Percentiles rank a stretch among this genome's conserved stretches.
Conservation (phyloP, 1,140 invertebrate species). For the Bombyx mandarina region DNA sequence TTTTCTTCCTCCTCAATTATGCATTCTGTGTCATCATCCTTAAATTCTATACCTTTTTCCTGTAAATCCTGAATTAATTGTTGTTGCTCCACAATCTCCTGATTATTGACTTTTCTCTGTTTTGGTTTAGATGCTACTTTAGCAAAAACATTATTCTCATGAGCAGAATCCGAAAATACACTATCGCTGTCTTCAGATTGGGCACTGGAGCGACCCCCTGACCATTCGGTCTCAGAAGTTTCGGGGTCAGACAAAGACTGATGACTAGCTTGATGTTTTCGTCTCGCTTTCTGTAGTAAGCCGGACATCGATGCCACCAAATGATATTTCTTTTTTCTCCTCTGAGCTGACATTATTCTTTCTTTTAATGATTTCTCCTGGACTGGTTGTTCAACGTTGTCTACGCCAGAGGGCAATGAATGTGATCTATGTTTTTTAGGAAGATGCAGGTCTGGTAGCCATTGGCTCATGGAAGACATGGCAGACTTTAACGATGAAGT, state of each 20-base stretch:
- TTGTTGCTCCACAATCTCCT: conserved; percentile 66
- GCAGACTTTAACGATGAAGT: conserved; percentile 84
- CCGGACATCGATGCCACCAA: conserved; percentile 85
- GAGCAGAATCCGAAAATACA: conserved; percentile 76
- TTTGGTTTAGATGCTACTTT: conserved; percentile 74
- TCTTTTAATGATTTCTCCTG: conserved; percentile 64
- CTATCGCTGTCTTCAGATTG: conserved; percentile 81
- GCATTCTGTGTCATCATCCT: conserved; percentile 34
- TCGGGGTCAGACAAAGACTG: conserved; percentile 83
- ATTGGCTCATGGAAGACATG: conserved; percentile 84
- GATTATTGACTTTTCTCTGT: conserved; percentile 65
- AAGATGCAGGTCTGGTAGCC: conserved; percentile 86
- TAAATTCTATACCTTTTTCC: conserved; percentile 57
- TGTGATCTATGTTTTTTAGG: conserved; percentile 84
- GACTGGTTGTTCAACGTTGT: conserved; percentile 66
- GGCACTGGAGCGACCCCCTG: conserved; percentile 75
- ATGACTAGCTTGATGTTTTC: conserved; percentile 72
- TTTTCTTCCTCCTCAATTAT: conserved; percentile 53
- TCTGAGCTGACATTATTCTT: conserved; percentile 56
- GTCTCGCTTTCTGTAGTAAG: conserved; percentile 83
- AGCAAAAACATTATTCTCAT: conserved; percentile 75
- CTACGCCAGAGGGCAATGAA: conserved; percentile 81
- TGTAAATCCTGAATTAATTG: conserved; percentile 65
- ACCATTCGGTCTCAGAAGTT: conserved; percentile 84
- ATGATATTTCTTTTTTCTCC: conserved; percentile 83